A percentile compares a stretch with the other conserved stretches of the same genome.
Evolutionary conservation across 2,888 invertebrate species (phyloP).

Genomic region (Acholoe squamosa): DNA sequence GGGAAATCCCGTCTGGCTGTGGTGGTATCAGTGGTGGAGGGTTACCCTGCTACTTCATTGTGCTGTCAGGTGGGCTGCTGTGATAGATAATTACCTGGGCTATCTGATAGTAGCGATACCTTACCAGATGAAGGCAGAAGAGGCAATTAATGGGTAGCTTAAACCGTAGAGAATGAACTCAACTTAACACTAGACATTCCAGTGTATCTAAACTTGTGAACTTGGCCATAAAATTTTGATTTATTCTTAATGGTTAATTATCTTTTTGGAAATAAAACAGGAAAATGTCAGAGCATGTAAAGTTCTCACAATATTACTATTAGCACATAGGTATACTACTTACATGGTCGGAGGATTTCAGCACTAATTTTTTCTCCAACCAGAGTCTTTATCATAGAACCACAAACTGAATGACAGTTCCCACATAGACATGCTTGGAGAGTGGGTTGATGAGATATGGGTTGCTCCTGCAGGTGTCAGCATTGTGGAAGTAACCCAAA

Average conservation of each 20-base stretch:
- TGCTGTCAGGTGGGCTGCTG: constrained; percentile 25
- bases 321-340: neutral
- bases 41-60: neutral
- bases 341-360: neutral
- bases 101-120: constrained; percentile 27
- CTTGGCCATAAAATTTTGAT: no score
- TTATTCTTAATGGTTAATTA: no score
- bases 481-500: neutral
- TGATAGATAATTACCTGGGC: constrained; percentile 21
- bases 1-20: neutral
- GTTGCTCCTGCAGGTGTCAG: constrained; percentile 15
- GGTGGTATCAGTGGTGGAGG: neutral
- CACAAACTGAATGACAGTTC: neutral
- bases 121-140: neutral
- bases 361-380: no score
- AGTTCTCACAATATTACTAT: neutral
- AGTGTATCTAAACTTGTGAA: no score
- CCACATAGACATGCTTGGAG: neutral
- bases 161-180: neutral
- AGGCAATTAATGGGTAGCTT: neutral
- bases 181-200: neutral
- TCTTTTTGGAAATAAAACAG: no score
- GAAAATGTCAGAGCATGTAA: neutral
- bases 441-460: neutral
- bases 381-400: no score